A percentile compares a stretch with the other conserved stretches of the same genome.
Conservation (phyloP, 1,140 invertebrate genomes). For the Araneus ventricosus region DNA sequence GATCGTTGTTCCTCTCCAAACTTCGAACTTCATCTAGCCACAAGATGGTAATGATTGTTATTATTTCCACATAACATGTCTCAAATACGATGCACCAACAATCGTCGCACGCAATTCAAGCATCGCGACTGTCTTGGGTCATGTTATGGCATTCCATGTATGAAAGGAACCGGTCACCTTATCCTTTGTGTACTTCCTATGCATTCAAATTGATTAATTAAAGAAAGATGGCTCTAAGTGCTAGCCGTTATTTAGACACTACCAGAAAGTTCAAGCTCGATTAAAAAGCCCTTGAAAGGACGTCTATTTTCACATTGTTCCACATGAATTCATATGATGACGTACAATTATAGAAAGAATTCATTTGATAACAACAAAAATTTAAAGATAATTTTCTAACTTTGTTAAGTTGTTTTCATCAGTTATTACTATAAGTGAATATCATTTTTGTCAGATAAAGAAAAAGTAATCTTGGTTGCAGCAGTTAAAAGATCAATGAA, state of each 20-base stretch:
- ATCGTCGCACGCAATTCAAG: slow-evolving; percentile 51
- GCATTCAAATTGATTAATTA: slow-evolving; percentile 59
- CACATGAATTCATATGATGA: neutral
- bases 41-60: slow-evolving; percentile 40
- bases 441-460: no score
- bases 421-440: neutral
- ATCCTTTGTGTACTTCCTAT: slow-evolving; percentile 44
- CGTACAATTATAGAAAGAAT: neutral
- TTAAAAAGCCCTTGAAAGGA: neutral
- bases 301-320: neutral
- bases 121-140: slow-evolving; percentile 1
- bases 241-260: slow-evolving; percentile 3
- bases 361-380: neutral
- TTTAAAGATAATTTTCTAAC: neutral
- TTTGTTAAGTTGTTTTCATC: neutral
- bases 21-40: slow-evolving; percentile 4
- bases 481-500: no score
- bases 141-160: neutral
- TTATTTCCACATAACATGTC: slow-evolving; percentile 43
- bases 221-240: neutral
- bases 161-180: slow-evolving; percentile 35
- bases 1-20: neutral
- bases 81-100: slow-evolving; percentile 22
- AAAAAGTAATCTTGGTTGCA: no score
- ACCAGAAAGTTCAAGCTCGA: neutral